Evolutionary conservation across 2,797 vertebrate species (phyloP).

Genomic region (Sebastolobus alascanus): DNA sequence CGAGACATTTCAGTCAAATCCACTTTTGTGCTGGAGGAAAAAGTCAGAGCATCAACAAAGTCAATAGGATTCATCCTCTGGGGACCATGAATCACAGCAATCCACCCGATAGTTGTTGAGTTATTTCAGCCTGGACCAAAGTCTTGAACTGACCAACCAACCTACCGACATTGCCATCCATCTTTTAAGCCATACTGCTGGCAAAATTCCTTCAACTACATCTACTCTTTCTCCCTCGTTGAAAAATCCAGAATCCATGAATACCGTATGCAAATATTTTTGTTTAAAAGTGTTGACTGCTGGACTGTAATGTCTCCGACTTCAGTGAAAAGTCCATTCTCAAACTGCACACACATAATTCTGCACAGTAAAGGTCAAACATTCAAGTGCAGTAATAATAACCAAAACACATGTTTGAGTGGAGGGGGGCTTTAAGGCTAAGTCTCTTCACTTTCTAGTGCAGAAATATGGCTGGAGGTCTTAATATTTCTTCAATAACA

Average conservation of each 20-base stretch:
- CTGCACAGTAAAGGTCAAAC: conserved; percentile 22
- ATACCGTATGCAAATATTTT: not conserved
- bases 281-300: not conserved
- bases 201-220: not conserved
- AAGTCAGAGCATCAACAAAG: not conserved
- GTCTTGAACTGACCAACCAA: not conserved
- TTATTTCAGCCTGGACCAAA: not conserved
- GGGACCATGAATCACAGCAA: not conserved
- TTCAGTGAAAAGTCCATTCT: not conserved
- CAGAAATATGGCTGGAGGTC: conserved; percentile 1
- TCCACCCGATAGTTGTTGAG: not conserved
- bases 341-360: not conserved
- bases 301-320: not conserved
- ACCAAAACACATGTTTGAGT: conserved; percentile 12
- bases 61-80: not conserved
- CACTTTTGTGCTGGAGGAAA: not conserved
- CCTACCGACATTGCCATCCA: not conserved
- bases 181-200: not conserved
- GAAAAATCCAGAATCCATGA: not conserved
- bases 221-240: not conserved
- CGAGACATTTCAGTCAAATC: not conserved
- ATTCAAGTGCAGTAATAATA: conserved; percentile 10
- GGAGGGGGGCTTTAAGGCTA: not conserved
- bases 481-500: conserved; percentile 18
- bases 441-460: not conserved